Conservation (phyloP, 2,797 vertebrate species). For the Bucorvus abyssinicus region DNA sequence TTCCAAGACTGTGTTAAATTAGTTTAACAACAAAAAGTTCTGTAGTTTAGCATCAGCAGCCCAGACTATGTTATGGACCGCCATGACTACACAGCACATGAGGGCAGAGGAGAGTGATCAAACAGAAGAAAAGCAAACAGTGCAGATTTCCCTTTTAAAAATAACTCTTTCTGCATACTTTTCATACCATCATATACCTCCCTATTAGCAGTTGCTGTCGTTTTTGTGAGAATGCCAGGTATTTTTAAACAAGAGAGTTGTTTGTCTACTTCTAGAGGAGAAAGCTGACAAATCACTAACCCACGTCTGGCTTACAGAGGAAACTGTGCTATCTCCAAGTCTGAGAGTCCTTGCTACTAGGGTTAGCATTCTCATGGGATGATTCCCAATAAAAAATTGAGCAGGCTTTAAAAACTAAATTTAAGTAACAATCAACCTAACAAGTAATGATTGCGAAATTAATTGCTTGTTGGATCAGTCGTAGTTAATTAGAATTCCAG, state of each 20-base stretch:
- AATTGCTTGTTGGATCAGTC: slow-evolving; percentile 34
- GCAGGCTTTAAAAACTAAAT: slow-evolving; percentile 6
- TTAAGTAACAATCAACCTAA: slow-evolving; percentile 45
- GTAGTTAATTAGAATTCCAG: slow-evolving; percentile 50
- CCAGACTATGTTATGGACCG: not conserved
- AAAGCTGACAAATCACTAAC: slow-evolving; percentile 19
- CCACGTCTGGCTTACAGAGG: not conserved
- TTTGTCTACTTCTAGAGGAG: not conserved
- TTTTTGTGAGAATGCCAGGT: not conserved
- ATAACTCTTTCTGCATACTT: not conserved
- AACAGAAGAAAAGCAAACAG: not conserved
- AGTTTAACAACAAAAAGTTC: not conserved
- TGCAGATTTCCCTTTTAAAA: not conserved
- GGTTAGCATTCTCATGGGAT: slow-evolving; percentile 21
- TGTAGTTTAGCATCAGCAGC: not conserved
- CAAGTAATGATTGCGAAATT: slow-evolving; percentile 55
- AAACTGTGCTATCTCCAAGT: not conserved
- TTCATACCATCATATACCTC: not conserved
- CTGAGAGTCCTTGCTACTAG: slow-evolving; percentile 13
- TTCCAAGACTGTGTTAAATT: slow-evolving; percentile 1
- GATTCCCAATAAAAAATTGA: slow-evolving; percentile 10
- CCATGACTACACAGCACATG: not conserved
- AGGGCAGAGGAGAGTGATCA: not conserved
- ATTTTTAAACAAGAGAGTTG: not conserved
- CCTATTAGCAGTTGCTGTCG: not conserved